Conservation (phyloP, 1,140 invertebrate genomes). For the Magallana ariakensis region DNA sequence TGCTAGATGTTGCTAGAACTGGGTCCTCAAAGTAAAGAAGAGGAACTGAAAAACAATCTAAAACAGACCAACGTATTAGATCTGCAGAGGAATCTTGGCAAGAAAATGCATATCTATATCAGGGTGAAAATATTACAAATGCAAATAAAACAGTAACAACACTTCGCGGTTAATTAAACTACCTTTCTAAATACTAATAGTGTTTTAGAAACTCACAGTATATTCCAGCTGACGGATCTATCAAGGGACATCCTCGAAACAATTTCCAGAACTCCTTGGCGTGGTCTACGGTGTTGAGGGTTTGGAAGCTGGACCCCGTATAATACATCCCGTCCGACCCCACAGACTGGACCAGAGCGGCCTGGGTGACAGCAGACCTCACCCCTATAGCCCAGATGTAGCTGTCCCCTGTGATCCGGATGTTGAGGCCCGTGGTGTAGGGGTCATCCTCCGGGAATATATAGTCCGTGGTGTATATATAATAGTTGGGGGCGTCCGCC, state of each 20-base stretch:
- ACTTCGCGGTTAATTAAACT: too few relatives aligned
- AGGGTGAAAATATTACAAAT: too few relatives aligned
- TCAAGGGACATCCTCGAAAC: background rate
- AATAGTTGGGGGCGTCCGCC: background rate
- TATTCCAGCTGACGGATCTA: background rate
- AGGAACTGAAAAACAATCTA: slow-evolving; percentile 9
- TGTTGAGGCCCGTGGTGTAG: background rate
- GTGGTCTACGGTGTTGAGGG: background rate
- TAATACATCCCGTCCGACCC: slow-evolving; percentile 11
- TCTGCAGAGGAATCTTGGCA: too few relatives aligned
- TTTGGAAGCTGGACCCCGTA: background rate
- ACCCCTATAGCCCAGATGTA: slow-evolving; percentile 8
- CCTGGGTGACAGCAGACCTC: background rate
- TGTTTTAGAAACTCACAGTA: background rate
- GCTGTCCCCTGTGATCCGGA: background rate
- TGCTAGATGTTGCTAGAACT: background rate
- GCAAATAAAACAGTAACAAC: too few relatives aligned
- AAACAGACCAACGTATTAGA: background rate
- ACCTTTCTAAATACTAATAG: too few relatives aligned
- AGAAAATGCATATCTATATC: too few relatives aligned
- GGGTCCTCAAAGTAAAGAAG: slow-evolving; percentile 25
- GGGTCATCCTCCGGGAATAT: background rate
- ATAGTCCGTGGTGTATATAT: background rate
- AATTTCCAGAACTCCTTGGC: background rate
- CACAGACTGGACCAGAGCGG: background rate